Evolutionary conservation across 2,888 invertebrate species (phyloP), one percentile per base, ranked within the genome.

Genomic region (Nowickia ferox): DNA sequence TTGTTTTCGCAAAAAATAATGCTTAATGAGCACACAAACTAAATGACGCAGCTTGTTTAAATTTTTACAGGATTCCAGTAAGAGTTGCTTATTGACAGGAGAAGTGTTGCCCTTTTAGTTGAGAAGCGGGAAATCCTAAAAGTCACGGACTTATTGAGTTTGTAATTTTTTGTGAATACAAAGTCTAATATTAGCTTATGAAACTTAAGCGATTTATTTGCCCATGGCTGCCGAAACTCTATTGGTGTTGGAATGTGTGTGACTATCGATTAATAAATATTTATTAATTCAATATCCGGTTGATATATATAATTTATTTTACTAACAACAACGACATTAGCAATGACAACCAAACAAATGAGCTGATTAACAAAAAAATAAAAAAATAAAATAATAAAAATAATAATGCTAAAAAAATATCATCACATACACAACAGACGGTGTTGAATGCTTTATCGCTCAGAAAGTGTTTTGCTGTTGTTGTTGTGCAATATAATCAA

Each of bases 281-380:
- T 76, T 82, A 76, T 83, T 83, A 72, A 71, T 77, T 83, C 71
- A 40, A 83, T 77, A 72, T 83, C 71, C 76, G 71, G 15, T 77
- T 77, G 59, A 71, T 63, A 66, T 77, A 66, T 77, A 72, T 83
- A 77, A 83, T 83, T 51, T 65, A 83, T 83, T 83, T 72, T 76
- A 57, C 22, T 68, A 68, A 53, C 38, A 74, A 53, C 61, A 59
- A 30, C 65, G n/a, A 40, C 44, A 38, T 51, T 46, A 40, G 19
- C 40, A 61, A 17, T 1, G 30, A 61, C 53, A 71, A 42, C 55
- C 48, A n/a, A 80, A 80, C 69, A 79, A 71, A 79, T 79, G 48
- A 66, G 48, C 48, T 79, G 44, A 65, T 57, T 72, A 46, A 66
- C 11, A 48, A 46, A 48, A 63, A 68, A 42, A 78, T 30, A 1